Evolutionary conservation across 1,140 invertebrate species (phyloP), one percentile per base, ranked within the genome.

Genomic region (Globodera ellingtonae): DNA sequence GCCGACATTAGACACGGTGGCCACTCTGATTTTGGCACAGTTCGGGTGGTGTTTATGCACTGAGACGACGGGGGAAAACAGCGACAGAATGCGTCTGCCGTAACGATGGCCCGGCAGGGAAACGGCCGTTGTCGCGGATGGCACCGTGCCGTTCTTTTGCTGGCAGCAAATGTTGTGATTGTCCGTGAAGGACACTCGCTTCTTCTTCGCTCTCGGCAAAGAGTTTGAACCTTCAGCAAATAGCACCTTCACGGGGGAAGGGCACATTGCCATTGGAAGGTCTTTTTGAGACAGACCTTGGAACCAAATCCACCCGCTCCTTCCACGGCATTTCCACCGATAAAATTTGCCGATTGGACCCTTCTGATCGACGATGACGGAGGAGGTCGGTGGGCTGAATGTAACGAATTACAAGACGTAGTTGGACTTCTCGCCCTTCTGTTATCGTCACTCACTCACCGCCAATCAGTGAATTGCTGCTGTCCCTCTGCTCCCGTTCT

Each of bases 121-220:
- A 80, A 59, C 72, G 80, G 52, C 76, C 44, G 50, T 69, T 44
- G 50, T 75, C 72, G 76, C 82, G 74, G 69, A 79, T 46, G 75
- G 72, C 47, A 72, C 71, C 10, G 56, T 15, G 8, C 67, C 67
- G 24, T 70, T 70, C 6, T 70, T 35, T 1, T 70, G 56, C 56
- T 67, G 69, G 77, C 69, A 44, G 21, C 15, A 76, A 35, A 67
- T 75, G 74, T 66, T 62, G 46, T 9, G 50, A 24, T 85, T 75
- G 62, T 80, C 82, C 24, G 83, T 67, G 48, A 86, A 84, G 10
- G 84, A 84, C 21, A 84, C 84, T 15, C 85, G 76, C 71, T 83
- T 83, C 59, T 77, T 84, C 18, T 18, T 48, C 15, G 47, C 47
- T 72, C 18, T 56, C 47, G 70, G 70, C 47, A 48, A 72, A 50